Evolutionary conservation across 2,888 invertebrate genomes (phyloP), one percentile per base, ranked within the genome.

Genomic region (Odontomyia ornata): DNA sequence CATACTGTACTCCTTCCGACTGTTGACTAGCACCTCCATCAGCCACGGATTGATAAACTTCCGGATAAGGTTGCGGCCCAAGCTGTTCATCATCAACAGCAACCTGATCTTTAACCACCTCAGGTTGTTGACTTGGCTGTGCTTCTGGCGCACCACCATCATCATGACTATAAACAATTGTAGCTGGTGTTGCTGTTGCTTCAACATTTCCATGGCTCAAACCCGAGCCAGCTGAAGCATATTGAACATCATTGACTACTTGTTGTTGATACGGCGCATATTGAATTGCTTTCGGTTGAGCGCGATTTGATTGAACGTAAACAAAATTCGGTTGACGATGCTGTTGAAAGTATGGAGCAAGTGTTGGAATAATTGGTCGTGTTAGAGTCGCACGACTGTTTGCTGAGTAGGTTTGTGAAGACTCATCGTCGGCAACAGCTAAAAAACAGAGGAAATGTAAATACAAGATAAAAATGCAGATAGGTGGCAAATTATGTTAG

Each of bases 201-300:
- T 52, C 13, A 13, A 18, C 30, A 3, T 25, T n/a, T 9, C 15
- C 36, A 13, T 28, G n/a, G 5, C 28, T 52, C 2, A 1, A 9
- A 30, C 57, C 64, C 7, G 72, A 46, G 13, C 47, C 56, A 7
- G 57, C 18, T 13, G 52, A n/a, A 21, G 67, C 76, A 56, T 76
- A 76, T 56, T 76, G 67, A 67, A 76, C 60, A 36, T 67, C 76
- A n/a, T 75, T 75, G n/a, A 47, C 64, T 46, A 7, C 46, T 46
- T 46, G 43, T 23, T 69, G 69, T 23, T 76, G 65, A 7, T 62
- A 56, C 13, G 27, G 36, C 21, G 60, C 23, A 0, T 13, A 64
- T 77, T 82, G 82, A n/a, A 79, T 75, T 15, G 81, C 76, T 71
- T 81, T 82, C 4, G 80, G 76, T 28, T 73, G 73, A 60, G 36